phyloP scores from a whole-genome alignment of 2,113 vertebrate species.

The Tachycineta bicolor region DNA sequence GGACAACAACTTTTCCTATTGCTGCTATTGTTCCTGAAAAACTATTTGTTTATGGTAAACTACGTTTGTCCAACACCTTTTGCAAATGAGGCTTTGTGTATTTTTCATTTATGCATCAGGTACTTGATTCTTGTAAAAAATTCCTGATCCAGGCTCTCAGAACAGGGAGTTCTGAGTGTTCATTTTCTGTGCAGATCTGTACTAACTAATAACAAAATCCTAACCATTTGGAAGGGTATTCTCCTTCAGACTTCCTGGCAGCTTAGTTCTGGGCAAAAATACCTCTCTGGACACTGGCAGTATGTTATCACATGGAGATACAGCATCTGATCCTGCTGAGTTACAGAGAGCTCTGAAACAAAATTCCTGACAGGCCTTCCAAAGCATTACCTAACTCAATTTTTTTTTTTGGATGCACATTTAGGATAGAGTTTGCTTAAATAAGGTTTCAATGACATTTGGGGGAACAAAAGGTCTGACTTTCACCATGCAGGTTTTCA shows the following conservation, averaged over 20 bases:
- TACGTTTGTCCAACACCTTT: not conserved
- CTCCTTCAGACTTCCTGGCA: slow-evolving; percentile 28
- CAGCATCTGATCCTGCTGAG: slow-evolving; percentile 40
- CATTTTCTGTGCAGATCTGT: not conserved
- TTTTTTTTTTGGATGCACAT: not conserved
- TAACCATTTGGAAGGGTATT: slow-evolving; percentile 10
- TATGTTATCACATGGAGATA: not conserved
- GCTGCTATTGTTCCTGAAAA: not conserved
- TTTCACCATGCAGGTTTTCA: not conserved
- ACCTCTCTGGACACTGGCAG: slow-evolving; percentile 20
- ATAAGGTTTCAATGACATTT: not conserved
- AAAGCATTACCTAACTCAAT: slow-evolving; percentile 42
- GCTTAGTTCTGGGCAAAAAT: slow-evolving; percentile 2
- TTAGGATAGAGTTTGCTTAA: not conserved
- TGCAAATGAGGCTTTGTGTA: not conserved
- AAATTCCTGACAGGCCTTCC: not conserved
- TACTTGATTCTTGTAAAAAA: not conserved
- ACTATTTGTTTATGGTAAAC: not conserved
- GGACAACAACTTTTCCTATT: not conserved
- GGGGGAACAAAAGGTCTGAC: not conserved
- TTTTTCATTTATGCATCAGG: not conserved
- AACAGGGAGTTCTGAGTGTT: rapidly evolving
- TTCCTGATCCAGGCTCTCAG: not conserved
- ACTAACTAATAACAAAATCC: not conserved
- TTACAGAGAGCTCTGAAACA: not conserved